Conservation (phyloP, 2,113 vertebrate genomes). For the Semicossyphus pulcher region DNA sequence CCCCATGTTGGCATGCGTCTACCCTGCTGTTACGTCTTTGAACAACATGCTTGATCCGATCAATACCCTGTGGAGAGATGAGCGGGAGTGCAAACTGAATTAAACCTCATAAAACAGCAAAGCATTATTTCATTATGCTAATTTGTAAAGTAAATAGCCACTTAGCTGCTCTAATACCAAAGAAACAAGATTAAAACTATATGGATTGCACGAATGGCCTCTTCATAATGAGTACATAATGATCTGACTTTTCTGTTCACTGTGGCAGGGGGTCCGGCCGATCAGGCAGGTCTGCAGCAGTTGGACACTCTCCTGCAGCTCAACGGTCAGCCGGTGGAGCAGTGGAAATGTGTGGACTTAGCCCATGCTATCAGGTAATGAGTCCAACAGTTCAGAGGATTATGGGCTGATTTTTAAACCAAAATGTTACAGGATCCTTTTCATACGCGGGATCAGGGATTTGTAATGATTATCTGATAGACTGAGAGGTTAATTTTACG, state of each 20-base stretch:
- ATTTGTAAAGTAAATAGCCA: no score
- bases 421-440: background rate
- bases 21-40: background rate
- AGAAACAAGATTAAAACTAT: no score
- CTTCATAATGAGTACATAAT: no score
- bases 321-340: constrained; percentile 92
- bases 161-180: no score
- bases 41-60: background rate
- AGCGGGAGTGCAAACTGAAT: background rate
- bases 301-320: constrained; percentile 92
- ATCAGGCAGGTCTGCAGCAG: constrained; percentile 92
- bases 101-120: background rate
- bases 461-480: constrained; percentile 1
- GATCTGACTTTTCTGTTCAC: constrained; percentile 1
- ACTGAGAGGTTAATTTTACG: background rate
- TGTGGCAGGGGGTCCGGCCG: constrained; percentile 91
- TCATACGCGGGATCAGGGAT: background rate
- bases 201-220: no score
- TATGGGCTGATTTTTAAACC: background rate
- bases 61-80: background rate
- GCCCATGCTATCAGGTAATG: constrained; percentile 92
- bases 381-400: background rate
- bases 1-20: constrained; percentile 1
- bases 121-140: background rate
- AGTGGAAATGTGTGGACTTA: constrained; percentile 96